phyloP scores from a whole-genome alignment of 2,888 invertebrate genomes.

The Rhagium mordax region DNA sequence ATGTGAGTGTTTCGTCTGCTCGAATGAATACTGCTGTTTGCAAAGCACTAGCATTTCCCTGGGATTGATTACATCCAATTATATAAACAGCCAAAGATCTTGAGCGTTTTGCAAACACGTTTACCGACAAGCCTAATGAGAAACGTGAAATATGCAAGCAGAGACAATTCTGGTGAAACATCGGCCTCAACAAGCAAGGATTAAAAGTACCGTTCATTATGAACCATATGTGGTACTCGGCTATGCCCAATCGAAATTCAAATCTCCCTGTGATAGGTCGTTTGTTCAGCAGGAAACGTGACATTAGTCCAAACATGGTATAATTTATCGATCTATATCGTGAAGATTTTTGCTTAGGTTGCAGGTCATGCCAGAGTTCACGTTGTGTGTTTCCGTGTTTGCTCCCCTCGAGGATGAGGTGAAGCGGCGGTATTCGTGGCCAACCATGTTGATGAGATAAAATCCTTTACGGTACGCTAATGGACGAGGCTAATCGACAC shows the following conservation, averaged over 20 bases:
- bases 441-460: background rate
- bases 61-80: background rate
- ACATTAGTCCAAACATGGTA: conserved; percentile 12
- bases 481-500: too few relatives aligned
- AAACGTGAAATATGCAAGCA: background rate
- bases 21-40: background rate
- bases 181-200: too few relatives aligned
- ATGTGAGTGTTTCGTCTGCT: background rate
- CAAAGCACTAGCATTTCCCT: background rate
- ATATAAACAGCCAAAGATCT: background rate
- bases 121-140: background rate
- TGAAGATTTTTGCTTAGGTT: background rate
- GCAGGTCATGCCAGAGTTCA: conserved; percentile 12
- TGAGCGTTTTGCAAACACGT: background rate
- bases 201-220: background rate
- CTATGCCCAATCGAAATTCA: background rate
- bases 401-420: background rate
- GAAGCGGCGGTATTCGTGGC: background rate
- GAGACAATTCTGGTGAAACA: background rate
- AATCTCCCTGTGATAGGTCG: conserved; percentile 3
- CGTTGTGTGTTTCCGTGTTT: background rate
- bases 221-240: conserved; percentile 1
- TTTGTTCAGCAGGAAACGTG: background rate
- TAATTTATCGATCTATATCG: conserved; percentile 18
- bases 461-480: too few relatives aligned